Evolutionary conservation across 2,888 invertebrate genomes (phyloP).

Genomic region (Malthinus flaveolus): DNA sequence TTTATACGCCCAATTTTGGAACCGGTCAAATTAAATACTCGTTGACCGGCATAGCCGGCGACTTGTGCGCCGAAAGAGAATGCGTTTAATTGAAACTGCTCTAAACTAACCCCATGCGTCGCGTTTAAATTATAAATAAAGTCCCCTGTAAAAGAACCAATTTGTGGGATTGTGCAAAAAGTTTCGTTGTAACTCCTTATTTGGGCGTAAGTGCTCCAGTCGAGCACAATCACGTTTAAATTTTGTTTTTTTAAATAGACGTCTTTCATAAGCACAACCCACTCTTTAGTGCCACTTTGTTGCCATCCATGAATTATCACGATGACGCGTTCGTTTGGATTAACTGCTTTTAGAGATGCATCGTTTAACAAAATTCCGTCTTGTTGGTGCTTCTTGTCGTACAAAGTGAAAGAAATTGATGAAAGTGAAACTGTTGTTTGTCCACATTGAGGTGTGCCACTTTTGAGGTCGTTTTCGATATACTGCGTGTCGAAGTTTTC

Average conservation of each 20-base stretch:
- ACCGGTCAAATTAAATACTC: neutral
- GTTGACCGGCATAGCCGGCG: neutral
- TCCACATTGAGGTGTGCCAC: too few relatives aligned
- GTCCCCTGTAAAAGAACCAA: neutral
- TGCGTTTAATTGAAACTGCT: neutral
- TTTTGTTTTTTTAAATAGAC: neutral
- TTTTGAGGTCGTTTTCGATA: too few relatives aligned
- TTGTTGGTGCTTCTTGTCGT: neutral
- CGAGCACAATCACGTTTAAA: neutral
- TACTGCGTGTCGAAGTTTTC: too few relatives aligned
- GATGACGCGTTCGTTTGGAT: neutral
- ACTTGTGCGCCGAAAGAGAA: slow-evolving; percentile 2
- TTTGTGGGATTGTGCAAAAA: neutral
- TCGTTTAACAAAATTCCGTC: neutral
- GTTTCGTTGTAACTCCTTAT: neutral
- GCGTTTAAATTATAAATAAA: neutral
- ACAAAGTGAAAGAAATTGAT: neutral
- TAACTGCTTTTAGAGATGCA: neutral
- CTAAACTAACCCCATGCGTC: neutral
- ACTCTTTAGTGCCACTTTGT: neutral
- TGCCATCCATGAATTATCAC: neutral
- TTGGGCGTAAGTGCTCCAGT: neutral
- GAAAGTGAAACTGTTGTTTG: too few relatives aligned
- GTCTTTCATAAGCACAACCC: neutral
- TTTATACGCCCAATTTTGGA: neutral